Percentiles rank a stretch among this genome's conserved stretches.
phyloP scores from a whole-genome alignment of 2,797 vertebrate genomes.

The Schizothorax lantsangensis region DNA sequence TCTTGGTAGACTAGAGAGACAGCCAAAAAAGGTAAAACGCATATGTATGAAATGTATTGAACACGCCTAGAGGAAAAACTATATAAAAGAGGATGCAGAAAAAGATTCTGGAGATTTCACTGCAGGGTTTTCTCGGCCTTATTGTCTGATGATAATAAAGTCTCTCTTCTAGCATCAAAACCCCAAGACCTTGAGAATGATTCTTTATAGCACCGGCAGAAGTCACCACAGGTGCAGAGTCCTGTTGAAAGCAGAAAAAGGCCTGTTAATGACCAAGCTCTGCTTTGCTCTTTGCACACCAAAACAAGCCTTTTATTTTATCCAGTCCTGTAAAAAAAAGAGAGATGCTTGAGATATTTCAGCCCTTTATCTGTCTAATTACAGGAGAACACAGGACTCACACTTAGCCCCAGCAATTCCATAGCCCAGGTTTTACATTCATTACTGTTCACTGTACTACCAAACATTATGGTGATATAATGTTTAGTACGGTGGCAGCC shows the following conservation, averaged over 20 bases:
- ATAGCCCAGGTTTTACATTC: constrained; percentile 61
- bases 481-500: neutral
- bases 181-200: too few species aligned
- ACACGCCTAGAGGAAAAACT: too few species aligned
- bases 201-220: too few species aligned
- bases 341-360: constrained; percentile 61
- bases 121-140: too few species aligned
- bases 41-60: too few species aligned
- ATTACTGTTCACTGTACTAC: constrained; percentile 65
- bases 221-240: constrained; percentile 54
- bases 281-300: constrained; percentile 54
- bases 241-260: constrained; percentile 65
- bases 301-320: constrained; percentile 73
- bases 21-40: too few species aligned
- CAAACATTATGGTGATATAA: constrained; percentile 44
- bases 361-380: constrained; percentile 67
- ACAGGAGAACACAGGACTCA: constrained; percentile 65
- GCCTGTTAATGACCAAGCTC: constrained; percentile 70
- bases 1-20: too few species aligned
- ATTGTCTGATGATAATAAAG: too few species aligned
- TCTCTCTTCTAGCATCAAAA: too few species aligned
- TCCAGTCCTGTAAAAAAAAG: constrained; percentile 65
- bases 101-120: too few species aligned
- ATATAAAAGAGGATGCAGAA: too few species aligned
- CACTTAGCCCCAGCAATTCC: constrained; percentile 66